Evolutionary conservation across 2,888 invertebrate species (phyloP).

Genomic region (Phalera bucephala): DNA sequence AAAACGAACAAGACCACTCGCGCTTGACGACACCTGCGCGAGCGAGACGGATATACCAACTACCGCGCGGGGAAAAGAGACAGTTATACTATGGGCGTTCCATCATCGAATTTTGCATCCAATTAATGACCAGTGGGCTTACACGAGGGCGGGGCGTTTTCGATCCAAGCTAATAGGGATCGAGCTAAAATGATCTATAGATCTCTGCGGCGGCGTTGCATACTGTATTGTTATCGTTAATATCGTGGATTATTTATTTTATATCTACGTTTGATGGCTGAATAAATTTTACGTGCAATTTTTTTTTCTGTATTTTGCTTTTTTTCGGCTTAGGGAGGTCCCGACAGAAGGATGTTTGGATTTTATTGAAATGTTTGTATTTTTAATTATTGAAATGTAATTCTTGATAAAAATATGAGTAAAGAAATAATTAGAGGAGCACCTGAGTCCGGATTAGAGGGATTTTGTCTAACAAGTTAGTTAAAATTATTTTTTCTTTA

Average conservation of each 20-base stretch:
- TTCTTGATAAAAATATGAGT: no score
- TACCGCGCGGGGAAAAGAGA: conserved; percentile 38
- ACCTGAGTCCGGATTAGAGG: no score
- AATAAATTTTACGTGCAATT: conserved; percentile 61
- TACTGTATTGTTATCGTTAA: conserved; percentile 76
- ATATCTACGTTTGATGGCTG: conserved; percentile 71
- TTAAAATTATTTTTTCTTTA: no score
- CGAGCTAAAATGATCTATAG: conserved; percentile 81
- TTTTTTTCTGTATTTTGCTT: conserved; percentile 28
- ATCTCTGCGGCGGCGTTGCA: conserved; percentile 58
- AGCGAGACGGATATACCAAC: conserved; percentile 34
- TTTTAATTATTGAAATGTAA: no score
- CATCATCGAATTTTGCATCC: conserved; percentile 68
- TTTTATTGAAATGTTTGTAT: no score
- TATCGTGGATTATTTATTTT: conserved; percentile 74
- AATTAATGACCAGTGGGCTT: conserved; percentile 82
- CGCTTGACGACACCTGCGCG: conserved; percentile 40
- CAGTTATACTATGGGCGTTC: conserved; percentile 59
- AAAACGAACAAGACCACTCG: conserved; percentile 61
- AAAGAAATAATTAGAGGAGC: no score
- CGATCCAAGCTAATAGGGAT: conserved; percentile 77
- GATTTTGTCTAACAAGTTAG: no score
- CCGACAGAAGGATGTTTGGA: conserved; percentile 22
- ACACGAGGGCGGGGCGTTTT: conserved; percentile 66
- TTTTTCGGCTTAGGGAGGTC: conserved; percentile 41